Base-by-base conservation (phyloP, 2,888 invertebrate genomes). In the Xanthostigma xanthostigma region DNA sequence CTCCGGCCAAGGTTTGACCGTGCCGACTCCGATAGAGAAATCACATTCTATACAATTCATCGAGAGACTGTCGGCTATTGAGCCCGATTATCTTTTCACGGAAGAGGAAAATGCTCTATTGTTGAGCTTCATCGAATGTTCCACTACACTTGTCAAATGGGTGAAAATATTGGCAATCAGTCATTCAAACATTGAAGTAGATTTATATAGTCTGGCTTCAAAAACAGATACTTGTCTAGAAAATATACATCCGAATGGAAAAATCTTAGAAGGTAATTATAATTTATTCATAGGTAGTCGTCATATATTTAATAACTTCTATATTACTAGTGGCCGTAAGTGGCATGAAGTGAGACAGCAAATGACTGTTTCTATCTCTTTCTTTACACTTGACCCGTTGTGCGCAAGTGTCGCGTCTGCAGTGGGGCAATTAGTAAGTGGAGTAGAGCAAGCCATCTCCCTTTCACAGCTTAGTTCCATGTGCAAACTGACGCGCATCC, bases 121-220 rank as follows among this genome's bases (percentile, higher is more conserved):
- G 2, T 70, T 89, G 6, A 80, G 79, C 40, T 81, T 93, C 60
- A 81, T 93, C 17, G 92, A 93, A 63, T 84, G 84, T 35, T 77
- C 87, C 44, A 84, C 86, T 49, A 81, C 84, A 1, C 73, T 93
- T n/a, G 84, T 90, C n/a, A 88, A 90, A 68, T 85, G 83, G 76
- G 85, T 84, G 3, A 74, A 78, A 63, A 53, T 70, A 57, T 60
- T 82, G 37, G 76, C 81, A 40, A 78, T 83, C 54, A 79, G 79
- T 14, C 76, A 84, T 65, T 77, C 79, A 39, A 69, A 71, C 36
- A 65, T 85, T 37, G 84, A 84, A 56, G 74, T 78, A n/a, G 81
- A 84, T 59, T 73, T 90, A 35, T 84, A 86, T 63, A 75, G 81
- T 44, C 69, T 84, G 45, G 89, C 90, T 11, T 76, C 81, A 43